These are phyloP conservation scores for Scrobipalpa atriplicella DNA, from an alignment of 2,888 invertebrate genomes.

Conservation along the genomic window DNA sequence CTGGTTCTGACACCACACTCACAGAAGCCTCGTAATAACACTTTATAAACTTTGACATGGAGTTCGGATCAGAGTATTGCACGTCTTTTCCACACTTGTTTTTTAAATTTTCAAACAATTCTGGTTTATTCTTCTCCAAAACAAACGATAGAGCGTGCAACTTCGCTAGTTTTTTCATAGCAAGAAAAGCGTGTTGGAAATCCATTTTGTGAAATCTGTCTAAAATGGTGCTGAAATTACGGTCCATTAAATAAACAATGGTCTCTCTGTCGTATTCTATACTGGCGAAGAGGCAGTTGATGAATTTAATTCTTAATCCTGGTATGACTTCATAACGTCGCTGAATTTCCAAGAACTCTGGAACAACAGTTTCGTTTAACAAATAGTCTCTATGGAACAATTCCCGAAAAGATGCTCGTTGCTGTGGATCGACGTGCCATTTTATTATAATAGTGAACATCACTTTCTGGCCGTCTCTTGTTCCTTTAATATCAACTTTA, in stretches of 20 bases:
- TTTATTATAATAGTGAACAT: conserved; percentile 52
- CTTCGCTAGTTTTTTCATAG: conserved; percentile 64
- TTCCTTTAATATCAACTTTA: conserved; percentile 54
- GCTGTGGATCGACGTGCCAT: conserved; percentile 56
- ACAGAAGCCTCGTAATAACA: conserved; percentile 60
- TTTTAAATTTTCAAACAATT: conserved; percentile 51
- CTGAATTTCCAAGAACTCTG: conserved; percentile 57
- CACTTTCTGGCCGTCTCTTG: conserved; percentile 53
- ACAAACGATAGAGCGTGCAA: conserved; percentile 64
- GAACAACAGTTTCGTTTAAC: conserved; percentile 50
- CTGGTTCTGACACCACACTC: conserved; percentile 50
- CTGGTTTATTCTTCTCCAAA: conserved; percentile 49
- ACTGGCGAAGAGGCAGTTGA: conserved; percentile 56
- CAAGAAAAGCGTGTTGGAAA: conserved; percentile 53
- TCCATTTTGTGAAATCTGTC: conserved; percentile 54
- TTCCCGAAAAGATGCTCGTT: conserved; percentile 53
- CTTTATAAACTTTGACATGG: conserved; percentile 52
- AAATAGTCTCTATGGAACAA: conserved; percentile 57
- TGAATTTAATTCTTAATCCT: conserved; percentile 65
- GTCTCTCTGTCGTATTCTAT: conserved; percentile 57
- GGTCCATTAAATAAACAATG: conserved; percentile 44
- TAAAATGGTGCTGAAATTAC: conserved; percentile 43
- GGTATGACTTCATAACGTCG: conserved; percentile 54
- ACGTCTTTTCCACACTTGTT: conserved; percentile 52
- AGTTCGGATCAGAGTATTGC: conserved; percentile 56